Evolutionary conservation across 1,140 invertebrate species (phyloP).

Genomic region (Leptinotarsa defecta): DNA sequence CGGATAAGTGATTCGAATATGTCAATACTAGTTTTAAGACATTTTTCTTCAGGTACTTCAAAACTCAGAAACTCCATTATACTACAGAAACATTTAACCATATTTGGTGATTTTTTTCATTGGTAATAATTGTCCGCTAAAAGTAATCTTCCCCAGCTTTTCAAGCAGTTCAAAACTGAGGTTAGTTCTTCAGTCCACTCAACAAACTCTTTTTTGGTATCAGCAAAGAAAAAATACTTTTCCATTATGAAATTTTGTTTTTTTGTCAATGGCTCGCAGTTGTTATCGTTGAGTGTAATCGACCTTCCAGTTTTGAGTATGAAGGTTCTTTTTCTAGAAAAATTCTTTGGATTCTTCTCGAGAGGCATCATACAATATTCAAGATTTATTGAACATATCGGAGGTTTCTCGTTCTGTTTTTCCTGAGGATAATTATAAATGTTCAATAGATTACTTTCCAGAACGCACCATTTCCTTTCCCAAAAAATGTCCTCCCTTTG

Average conservation of each 20-base stretch:
- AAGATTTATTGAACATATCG: constrained; percentile 26
- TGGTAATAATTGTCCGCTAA: constrained; percentile 4
- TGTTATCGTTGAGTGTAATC: not conserved
- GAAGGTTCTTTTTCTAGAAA: constrained; percentile 27
- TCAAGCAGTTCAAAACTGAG: not conserved
- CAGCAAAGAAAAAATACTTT: not conserved
- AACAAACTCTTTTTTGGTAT: constrained; percentile 12
- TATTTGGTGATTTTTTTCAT: not conserved
- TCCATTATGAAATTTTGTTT: not conserved
- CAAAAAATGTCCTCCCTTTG: constrained; percentile 19
- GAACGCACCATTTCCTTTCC: constrained; percentile 34
- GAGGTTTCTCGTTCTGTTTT: constrained; percentile 26
- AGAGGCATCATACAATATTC: constrained; percentile 28
- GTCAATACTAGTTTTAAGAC: too few relatives aligned
- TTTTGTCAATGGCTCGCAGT: not conserved
- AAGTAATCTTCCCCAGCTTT: not conserved
- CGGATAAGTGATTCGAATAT: too few relatives aligned
- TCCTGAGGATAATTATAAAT: constrained; percentile 35
- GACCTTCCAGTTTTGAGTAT: constrained; percentile 28
- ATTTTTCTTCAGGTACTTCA: too few relatives aligned
- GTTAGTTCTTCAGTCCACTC: not conserved
- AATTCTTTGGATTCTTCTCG: constrained; percentile 21
- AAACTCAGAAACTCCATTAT: too few relatives aligned
- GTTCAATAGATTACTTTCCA: constrained; percentile 18
- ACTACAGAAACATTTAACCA: too few relatives aligned